phyloP scores from a whole-genome alignment of 35 echinoderm and acorn worm species.

The Apostichopus japonicus region DNA sequence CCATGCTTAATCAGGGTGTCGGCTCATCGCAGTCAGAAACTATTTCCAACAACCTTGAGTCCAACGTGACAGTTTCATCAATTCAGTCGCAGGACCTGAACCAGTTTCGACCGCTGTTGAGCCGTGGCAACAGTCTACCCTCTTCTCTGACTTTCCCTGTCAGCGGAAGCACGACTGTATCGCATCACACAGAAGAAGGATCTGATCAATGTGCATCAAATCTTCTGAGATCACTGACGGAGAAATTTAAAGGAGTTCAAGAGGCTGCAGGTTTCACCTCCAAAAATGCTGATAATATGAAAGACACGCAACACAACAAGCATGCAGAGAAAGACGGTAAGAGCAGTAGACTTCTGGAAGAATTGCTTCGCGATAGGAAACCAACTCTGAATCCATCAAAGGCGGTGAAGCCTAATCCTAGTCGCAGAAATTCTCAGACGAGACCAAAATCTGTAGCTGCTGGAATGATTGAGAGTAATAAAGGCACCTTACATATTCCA shows the following conservation, averaged over 20 bases:
- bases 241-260: neutral
- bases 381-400: neutral
- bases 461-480: neutral
- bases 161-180: neutral
- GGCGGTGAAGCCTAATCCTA: neutral
- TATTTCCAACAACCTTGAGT: neutral
- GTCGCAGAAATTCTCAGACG: slow-evolving; percentile 25
- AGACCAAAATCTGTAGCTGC: slow-evolving; percentile 49
- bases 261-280: neutral
- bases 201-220: slow-evolving; percentile 12
- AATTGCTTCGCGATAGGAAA: slow-evolving; percentile 24
- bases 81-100: neutral
- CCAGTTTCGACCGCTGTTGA: slow-evolving; percentile 10
- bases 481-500: slow-evolving; percentile 1
- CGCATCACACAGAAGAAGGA: neutral
- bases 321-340: slow-evolving; percentile 15
- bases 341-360: slow-evolving; percentile 7
- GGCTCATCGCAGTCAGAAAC: neutral
- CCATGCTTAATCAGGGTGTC: neutral
- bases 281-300: neutral
- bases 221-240: slow-evolving; percentile 2
- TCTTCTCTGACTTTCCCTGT: neutral
- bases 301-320: slow-evolving; percentile 8
- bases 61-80: neutral
- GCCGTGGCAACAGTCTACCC: slow-evolving; percentile 24